phyloP scores from a whole-genome alignment of 2,113 vertebrate genomes.

The Oenanthe melanoleuca region DNA sequence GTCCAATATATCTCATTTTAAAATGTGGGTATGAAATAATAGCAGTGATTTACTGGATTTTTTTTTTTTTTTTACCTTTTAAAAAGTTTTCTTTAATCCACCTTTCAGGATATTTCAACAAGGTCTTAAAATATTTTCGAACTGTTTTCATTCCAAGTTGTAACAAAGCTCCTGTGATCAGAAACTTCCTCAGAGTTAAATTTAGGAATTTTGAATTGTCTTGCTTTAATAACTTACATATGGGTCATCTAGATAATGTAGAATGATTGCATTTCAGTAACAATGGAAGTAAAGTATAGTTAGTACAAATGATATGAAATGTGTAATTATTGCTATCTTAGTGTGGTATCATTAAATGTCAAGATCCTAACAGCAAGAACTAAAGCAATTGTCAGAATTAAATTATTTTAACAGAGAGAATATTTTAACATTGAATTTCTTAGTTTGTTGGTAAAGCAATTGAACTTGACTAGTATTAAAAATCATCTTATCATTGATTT shows the following conservation, averaged over 20 bases:
- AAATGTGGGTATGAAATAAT: neutral
- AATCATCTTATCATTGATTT: neutral
- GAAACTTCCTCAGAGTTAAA: neutral
- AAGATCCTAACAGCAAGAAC: neutral
- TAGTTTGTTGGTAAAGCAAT: neutral
- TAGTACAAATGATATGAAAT: neutral
- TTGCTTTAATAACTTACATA: neutral
- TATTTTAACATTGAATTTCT: neutral
- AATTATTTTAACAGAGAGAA: neutral
- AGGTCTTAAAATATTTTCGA: neutral
- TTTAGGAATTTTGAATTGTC: neutral
- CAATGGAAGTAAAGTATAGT: neutral
- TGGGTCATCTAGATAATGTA: neutral
- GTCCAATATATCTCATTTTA: neutral
- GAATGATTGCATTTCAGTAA: neutral
- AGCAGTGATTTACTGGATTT: neutral
- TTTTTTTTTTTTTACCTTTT: neutral
- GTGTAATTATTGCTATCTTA: neutral
- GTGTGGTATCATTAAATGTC: neutral
- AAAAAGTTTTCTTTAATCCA: neutral
- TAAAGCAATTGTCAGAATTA: neutral
- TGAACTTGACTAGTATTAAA: neutral
- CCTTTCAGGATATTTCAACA: neutral
- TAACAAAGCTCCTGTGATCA: neutral
- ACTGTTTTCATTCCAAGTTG: neutral